These are phyloP conservation scores for Tiliqua scincoides DNA, from an alignment of 2,113 vertebrate genomes.

Conservation along the genomic window DNA sequence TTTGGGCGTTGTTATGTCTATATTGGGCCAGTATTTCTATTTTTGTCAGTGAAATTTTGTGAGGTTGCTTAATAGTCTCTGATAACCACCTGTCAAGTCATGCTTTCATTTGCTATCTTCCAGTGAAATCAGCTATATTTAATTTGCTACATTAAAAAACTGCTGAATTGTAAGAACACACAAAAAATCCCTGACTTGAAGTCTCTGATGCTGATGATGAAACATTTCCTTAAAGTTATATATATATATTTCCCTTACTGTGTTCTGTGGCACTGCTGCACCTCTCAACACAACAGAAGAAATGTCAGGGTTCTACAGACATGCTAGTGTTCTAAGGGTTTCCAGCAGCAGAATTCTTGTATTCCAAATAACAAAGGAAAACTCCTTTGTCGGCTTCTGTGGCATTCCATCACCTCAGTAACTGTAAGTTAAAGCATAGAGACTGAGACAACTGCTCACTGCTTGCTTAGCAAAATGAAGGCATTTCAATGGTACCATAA, in stretches of 20 bases:
- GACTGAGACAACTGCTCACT: not conserved
- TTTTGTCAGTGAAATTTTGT: not conserved
- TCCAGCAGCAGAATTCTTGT: conserved; percentile 6
- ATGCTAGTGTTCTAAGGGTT: not conserved
- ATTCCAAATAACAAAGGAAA: conserved; percentile 22
- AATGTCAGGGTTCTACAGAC: not conserved
- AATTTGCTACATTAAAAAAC: not conserved
- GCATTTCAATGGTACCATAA: not conserved
- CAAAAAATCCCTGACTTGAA: too few species aligned
- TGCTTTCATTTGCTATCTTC: not conserved
- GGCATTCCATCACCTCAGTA: conserved; percentile 7
- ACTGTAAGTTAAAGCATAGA: not conserved
- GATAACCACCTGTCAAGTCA: not conserved
- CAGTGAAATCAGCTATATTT: not conserved
- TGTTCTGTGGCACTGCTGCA: not conserved
- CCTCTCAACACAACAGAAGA: not conserved
- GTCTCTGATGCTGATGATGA: not conserved
- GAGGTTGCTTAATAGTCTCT: not conserved
- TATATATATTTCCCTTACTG: not conserved
- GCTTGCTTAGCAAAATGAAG: not conserved
- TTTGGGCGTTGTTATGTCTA: not conserved
- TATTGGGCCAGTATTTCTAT: not conserved
- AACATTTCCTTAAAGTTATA: not conserved
- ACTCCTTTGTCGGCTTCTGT: not conserved
- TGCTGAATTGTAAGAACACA: not conserved